These are phyloP conservation scores for Eumerus sabulonum DNA, from an alignment of 2,888 invertebrate genomes.

Conservation along the genomic window DNA sequence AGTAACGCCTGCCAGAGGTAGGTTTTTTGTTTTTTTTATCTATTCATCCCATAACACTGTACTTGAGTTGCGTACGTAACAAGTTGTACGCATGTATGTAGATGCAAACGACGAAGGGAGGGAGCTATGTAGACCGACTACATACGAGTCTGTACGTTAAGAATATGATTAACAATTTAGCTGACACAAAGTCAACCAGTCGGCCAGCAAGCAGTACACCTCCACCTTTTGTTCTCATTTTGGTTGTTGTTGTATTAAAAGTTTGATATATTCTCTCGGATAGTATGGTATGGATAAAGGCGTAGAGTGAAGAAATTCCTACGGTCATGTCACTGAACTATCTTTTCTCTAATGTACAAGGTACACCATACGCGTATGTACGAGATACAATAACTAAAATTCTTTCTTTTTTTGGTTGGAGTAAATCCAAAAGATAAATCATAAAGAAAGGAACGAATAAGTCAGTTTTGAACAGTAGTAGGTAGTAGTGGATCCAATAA, in stretches of 20 bases:
- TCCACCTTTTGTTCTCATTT: constrained; percentile 65
- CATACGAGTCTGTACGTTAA: too few species aligned
- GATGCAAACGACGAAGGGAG: constrained; percentile 13
- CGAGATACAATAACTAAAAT: constrained; percentile 66
- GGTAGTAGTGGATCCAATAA: constrained; percentile 39
- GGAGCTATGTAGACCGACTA: too few species aligned
- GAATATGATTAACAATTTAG: constrained; percentile 67
- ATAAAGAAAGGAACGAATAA: constrained; percentile 23
- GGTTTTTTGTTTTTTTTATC: constrained; percentile 1
- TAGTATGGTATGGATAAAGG: constrained; percentile 30
- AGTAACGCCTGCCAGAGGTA: constrained; percentile 42
- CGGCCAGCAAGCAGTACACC: constrained; percentile 62
- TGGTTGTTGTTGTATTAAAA: constrained; percentile 15
- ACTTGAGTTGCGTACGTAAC: background rate
- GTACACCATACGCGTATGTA: constrained; percentile 53
- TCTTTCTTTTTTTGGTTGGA: constrained; percentile 47
- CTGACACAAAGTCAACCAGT: constrained; percentile 67
- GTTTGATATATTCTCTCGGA: constrained; percentile 51
- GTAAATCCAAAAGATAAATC: constrained; percentile 47
- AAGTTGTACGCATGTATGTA: background rate
- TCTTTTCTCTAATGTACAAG: constrained; percentile 44
- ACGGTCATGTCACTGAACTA: constrained; percentile 66
- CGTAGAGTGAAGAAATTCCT: constrained; percentile 55
- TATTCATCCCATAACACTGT: constrained; percentile 5
- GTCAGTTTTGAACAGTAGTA: constrained; percentile 39